Percentiles rank a stretch among this genome's conserved stretches.
These are phyloP conservation scores for Bathynomus jamesi DNA, from an alignment of 1,140 invertebrate species.

Conservation along the genomic window DNA sequence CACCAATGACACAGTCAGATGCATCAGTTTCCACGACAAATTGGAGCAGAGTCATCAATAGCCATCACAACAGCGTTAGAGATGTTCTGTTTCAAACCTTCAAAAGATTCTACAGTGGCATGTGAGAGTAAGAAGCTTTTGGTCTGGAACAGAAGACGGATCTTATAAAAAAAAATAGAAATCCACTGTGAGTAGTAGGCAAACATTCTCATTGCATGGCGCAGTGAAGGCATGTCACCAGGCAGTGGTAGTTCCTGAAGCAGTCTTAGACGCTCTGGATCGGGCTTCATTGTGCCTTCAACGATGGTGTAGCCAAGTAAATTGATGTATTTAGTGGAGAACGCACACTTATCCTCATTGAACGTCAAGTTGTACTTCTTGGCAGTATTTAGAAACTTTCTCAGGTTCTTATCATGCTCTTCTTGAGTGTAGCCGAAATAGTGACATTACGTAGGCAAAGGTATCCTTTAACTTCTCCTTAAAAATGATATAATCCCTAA, in stretches of 20 bases:
- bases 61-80: slow-evolving; percentile 5
- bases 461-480: neutral
- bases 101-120: slow-evolving; percentile 2
- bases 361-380: neutral
- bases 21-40: slow-evolving; percentile 17
- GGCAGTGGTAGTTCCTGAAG: slow-evolving; percentile 17
- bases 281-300: slow-evolving; percentile 10
- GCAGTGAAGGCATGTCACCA: neutral
- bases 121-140: neutral
- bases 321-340: neutral
- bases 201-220: slow-evolving; percentile 13
- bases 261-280: slow-evolving; percentile 12
- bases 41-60: neutral
- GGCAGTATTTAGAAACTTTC: neutral
- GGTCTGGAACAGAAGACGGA: slow-evolving; percentile 4
- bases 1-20: slow-evolving; percentile 31
- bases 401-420: neutral
- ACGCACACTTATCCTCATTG: neutral
- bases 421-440: neutral
- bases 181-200: slow-evolving; percentile 14
- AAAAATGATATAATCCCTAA: neutral
- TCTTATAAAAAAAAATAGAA: neutral
- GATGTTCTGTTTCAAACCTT: slow-evolving; percentile 11
- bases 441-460: neutral
- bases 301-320: slow-evolving; percentile 15